Evolutionary conservation across 2,113 vertebrate species (phyloP), one percentile per base, ranked within the genome.

Genomic region (Hippoglossus stenolepis): DNA sequence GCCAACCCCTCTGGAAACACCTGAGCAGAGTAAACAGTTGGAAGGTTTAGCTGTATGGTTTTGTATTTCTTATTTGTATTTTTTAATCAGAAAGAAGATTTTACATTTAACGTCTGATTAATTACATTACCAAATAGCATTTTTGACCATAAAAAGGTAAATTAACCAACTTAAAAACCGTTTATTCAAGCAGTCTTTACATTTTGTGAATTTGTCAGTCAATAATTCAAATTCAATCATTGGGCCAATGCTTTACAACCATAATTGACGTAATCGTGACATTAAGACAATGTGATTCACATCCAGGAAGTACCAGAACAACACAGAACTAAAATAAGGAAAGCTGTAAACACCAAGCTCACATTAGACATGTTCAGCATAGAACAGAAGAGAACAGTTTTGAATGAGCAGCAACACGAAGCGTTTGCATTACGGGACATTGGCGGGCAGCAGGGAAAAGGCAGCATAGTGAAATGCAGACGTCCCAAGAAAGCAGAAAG

Each of bases 1-100:
- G 23, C 98, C 98, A 56, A 99, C 98, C 0, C 98, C 98, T 86
- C 98, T 96, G 86, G 98, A 99, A 77, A 97, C 93, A 2, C 98
- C 98, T 99, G 94, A 28, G 11, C 7, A 64, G 3, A 51, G 15
- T 0, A 13, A n/a, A 5, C 68, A 18, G 4, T 2, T 38, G 40
- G 10, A 43, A 43, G 40, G 12, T 38, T 38, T 38, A 10, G 35
- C 9, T 38, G 0, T 2, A 38, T 10, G 35, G 10, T 10, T 38
- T 38, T 38, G 9, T 38, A 38, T 9, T 38, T 35, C 7, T 1
- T 35, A 8, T 35, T 31, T 31, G 28, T 31, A 31, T 31, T 31
- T 6, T 5, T 31, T 31, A 8, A 31, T 31, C 31, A 31, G 9
- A 35, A 35, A 35, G 35, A 9, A 7, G 31, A 38, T 38, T 9